phyloP scores from a whole-genome alignment of 2,888 invertebrate species.

The Hemicrepidius hirtus region DNA sequence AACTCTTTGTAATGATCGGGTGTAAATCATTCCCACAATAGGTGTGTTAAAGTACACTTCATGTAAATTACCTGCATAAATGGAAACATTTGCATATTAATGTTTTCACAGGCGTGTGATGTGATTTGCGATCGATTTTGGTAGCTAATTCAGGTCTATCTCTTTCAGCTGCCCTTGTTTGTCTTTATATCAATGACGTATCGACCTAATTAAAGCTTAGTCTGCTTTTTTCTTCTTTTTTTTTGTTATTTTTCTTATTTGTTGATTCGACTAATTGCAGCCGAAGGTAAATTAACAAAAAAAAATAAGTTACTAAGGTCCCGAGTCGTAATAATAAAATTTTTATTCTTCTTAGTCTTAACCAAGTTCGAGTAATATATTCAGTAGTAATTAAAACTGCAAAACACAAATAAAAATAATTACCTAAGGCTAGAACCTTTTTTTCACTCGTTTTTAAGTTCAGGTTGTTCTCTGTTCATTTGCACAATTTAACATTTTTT shows the following conservation, averaged over 20 bases:
- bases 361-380: background rate
- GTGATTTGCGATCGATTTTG: background rate
- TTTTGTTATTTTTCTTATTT: background rate
- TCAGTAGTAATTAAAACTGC: background rate
- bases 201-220: background rate
- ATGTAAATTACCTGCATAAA: background rate
- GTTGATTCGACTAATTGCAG: background rate
- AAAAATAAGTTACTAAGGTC: background rate
- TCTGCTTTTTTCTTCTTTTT: background rate
- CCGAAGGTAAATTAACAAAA: background rate
- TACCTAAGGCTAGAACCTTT: background rate
- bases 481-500: background rate
- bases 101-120: background rate
- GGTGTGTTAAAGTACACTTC: background rate
- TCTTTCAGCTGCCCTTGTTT: background rate
- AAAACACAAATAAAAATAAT: constrained; percentile 5
- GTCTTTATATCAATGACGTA: background rate
- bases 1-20: too few species aligned
- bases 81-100: constrained; percentile 6
- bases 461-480: background rate
- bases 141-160: background rate
- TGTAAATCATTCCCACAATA: constrained; percentile 1
- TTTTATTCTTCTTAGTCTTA: background rate
- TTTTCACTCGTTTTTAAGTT: background rate
- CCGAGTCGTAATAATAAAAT: background rate